These are phyloP conservation scores for Eurosta solidaginis DNA, from an alignment of 1,140 invertebrate genomes.

Conservation along the genomic window DNA sequence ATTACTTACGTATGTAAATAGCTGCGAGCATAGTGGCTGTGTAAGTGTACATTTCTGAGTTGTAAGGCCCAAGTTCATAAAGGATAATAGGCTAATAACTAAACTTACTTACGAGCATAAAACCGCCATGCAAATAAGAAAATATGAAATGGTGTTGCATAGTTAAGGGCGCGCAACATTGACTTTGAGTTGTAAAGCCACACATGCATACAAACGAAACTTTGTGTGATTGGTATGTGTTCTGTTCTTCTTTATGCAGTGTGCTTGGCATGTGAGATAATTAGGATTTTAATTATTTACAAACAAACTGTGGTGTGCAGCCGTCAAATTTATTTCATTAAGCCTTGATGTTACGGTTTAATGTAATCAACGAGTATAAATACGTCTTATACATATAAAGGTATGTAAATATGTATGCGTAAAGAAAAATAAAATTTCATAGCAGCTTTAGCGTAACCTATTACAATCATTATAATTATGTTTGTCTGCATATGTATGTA, in stretches of 20 bases:
- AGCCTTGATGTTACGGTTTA: neutral
- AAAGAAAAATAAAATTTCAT: conserved; percentile 3
- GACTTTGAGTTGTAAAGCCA: neutral
- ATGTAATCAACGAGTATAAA: neutral
- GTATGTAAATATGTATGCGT: neutral
- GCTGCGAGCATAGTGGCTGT: neutral
- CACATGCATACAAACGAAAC: neutral
- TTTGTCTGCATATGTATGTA: neutral
- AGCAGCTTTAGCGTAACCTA: conserved; percentile 33
- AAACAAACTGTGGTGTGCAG: neutral
- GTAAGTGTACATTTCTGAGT: neutral
- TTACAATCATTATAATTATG: conserved; percentile 24
- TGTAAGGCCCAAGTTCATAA: conserved; percentile 31
- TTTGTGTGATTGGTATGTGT: conserved; percentile 37
- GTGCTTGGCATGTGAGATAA: conserved; percentile 46
- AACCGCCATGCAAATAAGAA: neutral
- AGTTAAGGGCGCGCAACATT: neutral
- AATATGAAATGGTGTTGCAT: conserved; percentile 15
- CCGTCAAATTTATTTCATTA: neutral
- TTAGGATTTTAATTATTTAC: conserved; percentile 60
- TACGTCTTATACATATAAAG: neutral
- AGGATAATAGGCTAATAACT: conserved; percentile 37
- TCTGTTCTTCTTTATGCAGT: conserved; percentile 16
- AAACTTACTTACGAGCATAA: conserved; percentile 19
- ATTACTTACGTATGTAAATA: neutral